Evolutionary conservation across 2,888 invertebrate species (phyloP), one percentile per base, ranked within the genome.

Genomic region (Hirtodrosophila duncani): DNA sequence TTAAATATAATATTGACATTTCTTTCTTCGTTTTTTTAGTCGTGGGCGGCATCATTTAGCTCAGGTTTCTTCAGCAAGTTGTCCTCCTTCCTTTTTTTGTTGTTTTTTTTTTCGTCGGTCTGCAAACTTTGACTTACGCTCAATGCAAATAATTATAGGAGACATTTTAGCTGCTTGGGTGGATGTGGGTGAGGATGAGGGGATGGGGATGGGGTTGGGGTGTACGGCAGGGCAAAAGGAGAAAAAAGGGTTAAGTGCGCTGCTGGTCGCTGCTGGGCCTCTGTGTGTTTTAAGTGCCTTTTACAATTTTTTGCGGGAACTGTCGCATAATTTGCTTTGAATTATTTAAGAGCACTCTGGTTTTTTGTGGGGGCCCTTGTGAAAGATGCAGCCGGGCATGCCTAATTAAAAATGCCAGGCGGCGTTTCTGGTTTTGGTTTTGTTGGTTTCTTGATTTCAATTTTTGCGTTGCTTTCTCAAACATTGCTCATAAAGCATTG

Each of bases 1-100:
- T 75, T 78, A 75, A 78, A 75, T 78, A 74, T 74, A 78, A 75
- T 78, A 75, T 78, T 75, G 75, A 68, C 75, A 75, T 67, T 74
- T 75, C 64, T 68, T 63, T 66, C 65, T 50, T 51, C 50, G 55
- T 51, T 63, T 61, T 49, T 48, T 42, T 21, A n/a, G n/a, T n/a
- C n/a, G n/a, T n/a, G n/a, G n/a, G n/a, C n/a, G n/a, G n/a, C n/a
- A n/a, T n/a, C n/a, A n/a, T n/a, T n/a, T n/a, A n/a, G n/a, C n/a
- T 29, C 18, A 6, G 8, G n/a, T 20, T 13, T 9, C 18, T 31
- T 46, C 45, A 63, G 41, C 16, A 36, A 57, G 37, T 49, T 31
- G 16, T n/a, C n/a, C 26, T 27, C 8, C 27, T 23, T 8, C 14
- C 13, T 8, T 13, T 39, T 36, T 26, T 18, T 9, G 26, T 16